Evolutionary conservation across 2,113 vertebrate genomes (phyloP).

Genomic region (Cairina moschata): DNA sequence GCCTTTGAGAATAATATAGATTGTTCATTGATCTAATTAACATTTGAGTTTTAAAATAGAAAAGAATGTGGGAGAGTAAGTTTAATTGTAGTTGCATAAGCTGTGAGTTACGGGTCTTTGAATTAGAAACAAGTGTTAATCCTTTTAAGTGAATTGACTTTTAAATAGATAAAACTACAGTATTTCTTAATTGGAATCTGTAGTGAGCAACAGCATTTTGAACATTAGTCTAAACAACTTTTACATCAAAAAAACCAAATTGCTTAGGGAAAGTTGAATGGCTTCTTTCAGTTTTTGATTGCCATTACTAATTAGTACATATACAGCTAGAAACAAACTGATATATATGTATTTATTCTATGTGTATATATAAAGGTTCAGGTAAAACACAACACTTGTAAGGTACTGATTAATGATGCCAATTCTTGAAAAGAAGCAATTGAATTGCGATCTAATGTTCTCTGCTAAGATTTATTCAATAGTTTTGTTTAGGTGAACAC

Average conservation of each 20-base stretch:
- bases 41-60: not conserved
- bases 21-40: not conserved
- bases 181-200: not conserved
- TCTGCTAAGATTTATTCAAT: not conserved
- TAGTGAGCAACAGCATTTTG: not conserved
- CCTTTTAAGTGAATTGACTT: not conserved
- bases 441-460: not conserved
- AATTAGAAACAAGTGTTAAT: not conserved
- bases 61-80: not conserved
- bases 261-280: not conserved
- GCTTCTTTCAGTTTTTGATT: not conserved
- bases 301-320: not conserved
- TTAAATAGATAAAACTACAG: not conserved
- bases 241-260: not conserved
- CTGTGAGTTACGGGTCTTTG: not conserved
- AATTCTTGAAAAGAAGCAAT: not conserved
- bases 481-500: not conserved
- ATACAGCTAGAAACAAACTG: not conserved
- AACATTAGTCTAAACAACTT: not conserved
- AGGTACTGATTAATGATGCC: not conserved
- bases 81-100: not conserved
- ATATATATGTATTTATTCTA: not conserved
- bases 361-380: not conserved
- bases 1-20: not conserved
- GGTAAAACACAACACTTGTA: not conserved